Evolutionary conservation across 2,888 invertebrate species (phyloP), one percentile per base, ranked within the genome.

Genomic region (Scaptomyza cyrtandrae): DNA sequence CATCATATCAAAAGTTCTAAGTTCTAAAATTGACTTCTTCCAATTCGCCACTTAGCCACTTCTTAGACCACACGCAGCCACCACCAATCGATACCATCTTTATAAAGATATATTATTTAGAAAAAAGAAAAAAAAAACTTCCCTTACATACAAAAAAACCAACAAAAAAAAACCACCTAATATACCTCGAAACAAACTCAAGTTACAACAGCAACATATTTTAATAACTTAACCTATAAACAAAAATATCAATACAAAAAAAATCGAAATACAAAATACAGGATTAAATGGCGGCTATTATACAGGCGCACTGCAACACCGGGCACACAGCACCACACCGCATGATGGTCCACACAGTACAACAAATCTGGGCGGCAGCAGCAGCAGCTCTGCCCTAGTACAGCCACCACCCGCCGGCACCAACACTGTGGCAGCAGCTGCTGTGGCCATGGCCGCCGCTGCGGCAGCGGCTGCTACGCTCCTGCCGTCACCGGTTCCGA

Each of bases 321-420:
- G 85, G 93, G 97, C 97, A 90, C 97, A 97, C 93, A 96, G 96
- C 93, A 97, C 97, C 92, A 97, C 97, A 93, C 95, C 95, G 85
- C 95, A 95, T 93, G 96, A 94, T 94, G 95, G 83, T 52, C 83
- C 83, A 69, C 83, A 84, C 71, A 84, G 83, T 87, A 84, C 83
- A 82, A 84, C 83, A 76, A 83, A 79, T 79, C 68, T 83, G 58
- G 90, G 86, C 79, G 68, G 82, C 78, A 73, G 81, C 81, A 68
- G 74, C 61, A 60, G 45, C 64, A 69, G 48, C 53, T 64, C 80
- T 93, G 90, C 70, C 39, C 55, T 85, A 66, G 77, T 77, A 71
- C 77, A 77, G 62, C 80, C 83, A 58, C 57, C 86, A 90, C 89
- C 53, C 67, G 11, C 6, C 10, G 33, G 33, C 33, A 33, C 48